Evolutionary conservation across 2,113 vertebrate species (phyloP), one percentile per base, ranked within the genome.

Genomic region (Tricholaema leucomelas): DNA sequence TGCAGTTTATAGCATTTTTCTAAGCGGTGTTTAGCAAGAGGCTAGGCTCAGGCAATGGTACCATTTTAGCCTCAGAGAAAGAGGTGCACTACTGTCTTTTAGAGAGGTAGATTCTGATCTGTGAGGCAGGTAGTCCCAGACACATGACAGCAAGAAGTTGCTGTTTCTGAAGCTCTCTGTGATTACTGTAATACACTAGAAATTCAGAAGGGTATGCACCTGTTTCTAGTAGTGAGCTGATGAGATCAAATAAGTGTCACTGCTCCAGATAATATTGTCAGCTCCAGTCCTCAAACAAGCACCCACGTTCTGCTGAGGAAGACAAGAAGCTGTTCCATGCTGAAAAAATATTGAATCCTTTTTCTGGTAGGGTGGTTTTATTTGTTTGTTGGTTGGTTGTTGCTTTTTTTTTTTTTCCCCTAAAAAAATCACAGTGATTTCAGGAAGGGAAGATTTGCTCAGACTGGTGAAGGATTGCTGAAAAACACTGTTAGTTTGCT

Each of bases 81-180:
- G 17, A 87, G 8, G 23, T 77, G 56, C 56, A 30, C 7, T 17
- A 25, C 9, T n/a, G n/a, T n/a, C n/a, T 0, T 72, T 85, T 52
- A 71, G 20, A 87, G 33, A 78, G 30, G 18, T 13, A 55, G n/a
- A 65, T 76, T 91, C 59, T 61, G 24, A 24, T 77, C 81, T 90
- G 91, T 85, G 36, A 85, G 82, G 73, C 83, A 85, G 56, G 36
- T 20, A 91, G 59, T 87, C 20, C 33, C 46, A 63, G 80, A 11
- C 3, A 2, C 33, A 58, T 73, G 85, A 87, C 92, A 91, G 67
- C 24, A 75, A 85, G 72, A 82, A 80, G 69, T 40, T 77, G 33
- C 60, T 90, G 5, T 71, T 95, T 93, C 69, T 87, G 79, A 92
- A 80, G 36, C 9, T 93, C 30, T 79, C 33, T 40, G 20, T 85